Conservation (phyloP, 2,113 vertebrate genomes). For the Zosterops japonicus region DNA sequence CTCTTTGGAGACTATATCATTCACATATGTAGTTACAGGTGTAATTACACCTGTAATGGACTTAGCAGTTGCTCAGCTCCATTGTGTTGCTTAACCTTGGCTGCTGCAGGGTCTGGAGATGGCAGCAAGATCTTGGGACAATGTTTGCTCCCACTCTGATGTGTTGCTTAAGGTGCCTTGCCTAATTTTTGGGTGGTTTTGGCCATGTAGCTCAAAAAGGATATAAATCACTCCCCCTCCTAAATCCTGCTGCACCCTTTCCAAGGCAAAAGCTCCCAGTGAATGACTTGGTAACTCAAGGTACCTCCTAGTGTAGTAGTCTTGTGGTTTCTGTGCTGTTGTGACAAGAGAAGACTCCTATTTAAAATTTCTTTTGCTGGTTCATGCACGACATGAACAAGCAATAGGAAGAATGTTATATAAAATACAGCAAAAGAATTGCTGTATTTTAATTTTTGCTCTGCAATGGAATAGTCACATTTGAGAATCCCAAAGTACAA, state of each 20-base stretch:
- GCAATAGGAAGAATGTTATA: neutral
- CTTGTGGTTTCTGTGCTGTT: neutral
- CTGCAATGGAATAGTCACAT: neutral
- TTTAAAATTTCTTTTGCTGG: neutral
- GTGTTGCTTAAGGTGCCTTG: neutral
- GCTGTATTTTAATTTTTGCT: neutral
- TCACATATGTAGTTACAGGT: neutral
- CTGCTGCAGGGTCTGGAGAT: neutral
- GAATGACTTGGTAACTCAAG: neutral
- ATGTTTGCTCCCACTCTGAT: fast-evolving
- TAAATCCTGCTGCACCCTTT: neutral
- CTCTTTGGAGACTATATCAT: fast-evolving
- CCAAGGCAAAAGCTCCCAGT: neutral
- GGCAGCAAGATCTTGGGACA: neutral
- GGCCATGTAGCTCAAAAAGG: neutral
- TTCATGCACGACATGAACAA: neutral
- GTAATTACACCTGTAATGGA: neutral
- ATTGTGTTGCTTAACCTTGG: fast-evolving
- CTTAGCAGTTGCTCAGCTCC: neutral
- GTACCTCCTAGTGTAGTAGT: neutral
- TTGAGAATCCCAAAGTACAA: neutral
- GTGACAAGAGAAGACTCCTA: fast-evolving
- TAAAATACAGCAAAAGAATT: neutral
- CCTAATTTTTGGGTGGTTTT: neutral
- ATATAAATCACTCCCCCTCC: fast-evolving